Conservation (phyloP, 2,797 vertebrate species). For the Cossypha polioptera region DNA sequence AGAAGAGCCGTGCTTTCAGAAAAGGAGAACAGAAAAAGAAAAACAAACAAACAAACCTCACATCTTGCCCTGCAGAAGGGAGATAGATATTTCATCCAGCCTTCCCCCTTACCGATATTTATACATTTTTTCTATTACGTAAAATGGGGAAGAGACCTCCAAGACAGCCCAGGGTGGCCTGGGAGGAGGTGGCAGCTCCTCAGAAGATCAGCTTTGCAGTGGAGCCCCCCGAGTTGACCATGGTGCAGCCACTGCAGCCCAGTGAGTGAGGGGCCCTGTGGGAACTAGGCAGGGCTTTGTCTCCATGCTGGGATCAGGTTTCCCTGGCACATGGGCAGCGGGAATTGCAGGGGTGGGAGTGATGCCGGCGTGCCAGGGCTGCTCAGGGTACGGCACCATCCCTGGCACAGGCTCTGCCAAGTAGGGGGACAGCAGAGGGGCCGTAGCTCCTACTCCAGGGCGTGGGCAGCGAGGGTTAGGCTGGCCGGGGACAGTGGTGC, state of each 20-base stretch:
- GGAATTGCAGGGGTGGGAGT: background rate
- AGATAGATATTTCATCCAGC: no score
- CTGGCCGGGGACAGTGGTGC: no score
- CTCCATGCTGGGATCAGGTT: background rate
- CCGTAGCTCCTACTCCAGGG: background rate
- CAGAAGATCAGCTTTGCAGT: background rate
- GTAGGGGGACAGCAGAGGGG: background rate
- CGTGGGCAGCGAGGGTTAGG: no score
- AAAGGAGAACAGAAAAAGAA: no score
- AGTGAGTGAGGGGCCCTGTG: background rate
- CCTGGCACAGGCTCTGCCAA: background rate
- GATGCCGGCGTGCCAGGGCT: rapidly evolving
- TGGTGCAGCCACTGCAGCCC: background rate
- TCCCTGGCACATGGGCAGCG: rapidly evolving
- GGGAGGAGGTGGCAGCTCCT: background rate
- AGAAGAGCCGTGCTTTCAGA: no score
- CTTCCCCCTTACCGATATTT: no score
- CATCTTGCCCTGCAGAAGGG: no score
- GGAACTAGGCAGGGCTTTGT: background rate
- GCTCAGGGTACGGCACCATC: background rate
- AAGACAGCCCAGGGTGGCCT: background rate
- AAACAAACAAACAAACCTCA: no score
- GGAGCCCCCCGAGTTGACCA: rapidly evolving
- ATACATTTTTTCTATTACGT: rapidly evolving
- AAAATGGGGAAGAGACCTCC: background rate